A percentile compares a stretch with the other conserved stretches of the same genome.
Conservation (phyloP, 1,140 invertebrate species). For the Temnothorax longispinosus region DNA sequence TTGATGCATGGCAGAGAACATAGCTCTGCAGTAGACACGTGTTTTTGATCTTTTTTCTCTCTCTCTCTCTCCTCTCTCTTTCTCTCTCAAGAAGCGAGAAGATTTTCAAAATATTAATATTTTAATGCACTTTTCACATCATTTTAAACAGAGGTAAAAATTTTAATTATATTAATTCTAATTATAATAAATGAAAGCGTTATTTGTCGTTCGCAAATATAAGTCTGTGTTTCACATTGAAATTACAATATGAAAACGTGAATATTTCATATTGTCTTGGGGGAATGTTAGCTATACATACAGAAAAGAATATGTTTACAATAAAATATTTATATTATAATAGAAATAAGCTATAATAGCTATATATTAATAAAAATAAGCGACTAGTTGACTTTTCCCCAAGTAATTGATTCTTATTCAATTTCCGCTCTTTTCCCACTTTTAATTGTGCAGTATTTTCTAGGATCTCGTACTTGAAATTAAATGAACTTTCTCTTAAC, state of each 20-base stretch:
- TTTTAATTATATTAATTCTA: not conserved
- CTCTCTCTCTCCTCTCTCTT: not conserved
- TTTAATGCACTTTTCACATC: not conserved
- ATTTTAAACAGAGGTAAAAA: not conserved
- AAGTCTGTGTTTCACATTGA: not conserved
- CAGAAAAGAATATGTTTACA: not conserved
- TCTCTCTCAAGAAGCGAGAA: not conserved
- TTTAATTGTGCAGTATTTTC: not conserved
- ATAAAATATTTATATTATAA: not conserved
- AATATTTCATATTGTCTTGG: not conserved
- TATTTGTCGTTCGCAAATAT: not conserved
- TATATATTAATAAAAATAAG: not conserved
- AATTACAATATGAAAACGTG: not conserved
- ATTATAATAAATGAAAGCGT: not conserved
- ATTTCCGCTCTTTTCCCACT: not conserved
- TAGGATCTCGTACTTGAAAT: not conserved
- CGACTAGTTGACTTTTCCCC: not conserved
- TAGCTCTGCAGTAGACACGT: not conserved
- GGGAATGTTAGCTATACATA: not conserved
- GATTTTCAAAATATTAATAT: not conserved
- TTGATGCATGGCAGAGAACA: not conserved
- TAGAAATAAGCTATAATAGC: not conserved
- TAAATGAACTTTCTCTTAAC: conserved; percentile 16
- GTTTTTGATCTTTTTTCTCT: not conserved
- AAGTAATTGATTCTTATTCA: not conserved